These are phyloP conservation scores for Malacoctenus gilli DNA, from an alignment of 2,797 vertebrate genomes.

Conservation along the genomic window DNA sequence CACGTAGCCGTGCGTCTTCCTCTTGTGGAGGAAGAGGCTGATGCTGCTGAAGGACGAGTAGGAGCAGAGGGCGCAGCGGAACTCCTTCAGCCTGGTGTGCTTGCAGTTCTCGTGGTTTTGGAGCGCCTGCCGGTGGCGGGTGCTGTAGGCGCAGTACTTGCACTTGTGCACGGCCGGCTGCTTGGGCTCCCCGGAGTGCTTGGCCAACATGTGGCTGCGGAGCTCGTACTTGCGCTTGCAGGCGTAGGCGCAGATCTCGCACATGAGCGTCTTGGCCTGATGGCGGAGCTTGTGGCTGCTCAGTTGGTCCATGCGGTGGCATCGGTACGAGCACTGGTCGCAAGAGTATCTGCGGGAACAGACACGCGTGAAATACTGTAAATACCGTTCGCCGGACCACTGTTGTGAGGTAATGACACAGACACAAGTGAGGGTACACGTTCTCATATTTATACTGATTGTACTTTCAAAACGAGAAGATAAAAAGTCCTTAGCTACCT, in stretches of 20 bases:
- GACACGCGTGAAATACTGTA: too few relatives aligned
- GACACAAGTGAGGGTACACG: too few relatives aligned
- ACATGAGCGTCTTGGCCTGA: slow-evolving; percentile 94
- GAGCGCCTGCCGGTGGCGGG: slow-evolving; percentile 90
- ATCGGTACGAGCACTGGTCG: slow-evolving; percentile 94
- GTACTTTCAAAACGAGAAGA: not conserved
- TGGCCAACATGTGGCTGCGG: slow-evolving; percentile 91
- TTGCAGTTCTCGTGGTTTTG: slow-evolving; percentile 97
- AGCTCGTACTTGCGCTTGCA: slow-evolving; percentile 97
- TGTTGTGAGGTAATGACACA: too few relatives aligned
- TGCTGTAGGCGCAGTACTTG: slow-evolving; percentile 91
- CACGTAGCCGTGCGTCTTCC: slow-evolving; percentile 90
- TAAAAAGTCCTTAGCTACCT: slow-evolving; percentile 78
- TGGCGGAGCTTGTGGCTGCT: slow-evolving; percentile 97
- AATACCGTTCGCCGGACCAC: too few relatives aligned
- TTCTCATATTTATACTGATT: too few relatives aligned
- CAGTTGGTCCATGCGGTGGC: slow-evolving; percentile 94
- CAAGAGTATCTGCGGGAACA: slow-evolving; percentile 87
- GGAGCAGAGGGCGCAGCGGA: slow-evolving; percentile 89
- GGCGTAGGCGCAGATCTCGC: slow-evolving; percentile 93
- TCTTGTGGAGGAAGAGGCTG: slow-evolving; percentile 96
- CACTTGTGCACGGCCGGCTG: slow-evolving; percentile 84
- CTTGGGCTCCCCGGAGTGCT: slow-evolving; percentile 81
- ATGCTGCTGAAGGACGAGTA: slow-evolving; percentile 94
- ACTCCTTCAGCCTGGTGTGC: slow-evolving; percentile 91